Evolutionary conservation across 2,797 vertebrate genomes (phyloP).

Genomic region (Miichthys miiuy): DNA sequence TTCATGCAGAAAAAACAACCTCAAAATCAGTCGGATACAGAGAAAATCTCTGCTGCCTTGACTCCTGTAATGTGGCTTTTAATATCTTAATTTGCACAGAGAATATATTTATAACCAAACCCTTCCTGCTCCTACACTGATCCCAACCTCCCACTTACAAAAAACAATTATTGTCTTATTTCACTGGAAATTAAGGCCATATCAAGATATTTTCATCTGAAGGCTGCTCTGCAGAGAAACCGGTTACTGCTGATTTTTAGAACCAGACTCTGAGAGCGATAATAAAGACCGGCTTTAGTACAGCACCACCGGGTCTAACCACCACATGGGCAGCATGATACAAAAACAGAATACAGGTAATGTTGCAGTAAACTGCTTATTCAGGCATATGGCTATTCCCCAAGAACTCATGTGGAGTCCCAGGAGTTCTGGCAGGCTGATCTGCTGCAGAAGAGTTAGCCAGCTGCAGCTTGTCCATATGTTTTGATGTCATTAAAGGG

Average conservation of each 20-base stretch:
- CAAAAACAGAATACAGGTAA: conserved; percentile 51
- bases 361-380: conserved; percentile 59
- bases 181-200: background rate
- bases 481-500: conserved; percentile 49
- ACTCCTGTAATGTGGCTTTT: background rate
- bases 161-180: background rate
- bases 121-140: background rate
- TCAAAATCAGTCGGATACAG: background rate
- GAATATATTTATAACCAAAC: background rate
- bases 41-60: background rate
- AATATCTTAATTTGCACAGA: background rate
- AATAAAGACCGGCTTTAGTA: conserved; percentile 7
- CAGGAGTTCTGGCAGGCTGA: conserved; percentile 45
- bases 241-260: conserved; percentile 2
- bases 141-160: background rate
- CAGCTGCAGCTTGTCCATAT: conserved; percentile 65
- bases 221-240: background rate
- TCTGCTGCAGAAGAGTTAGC: conserved; percentile 45
- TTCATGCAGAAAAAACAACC: background rate
- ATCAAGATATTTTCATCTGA: background rate
- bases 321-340: conserved; percentile 6
- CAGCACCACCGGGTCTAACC: conserved; percentile 15
- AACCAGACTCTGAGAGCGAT: background rate
- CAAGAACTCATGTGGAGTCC: conserved; percentile 47
- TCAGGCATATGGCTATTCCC: conserved; percentile 64